phyloP scores from a whole-genome alignment of 2,797 vertebrate species.

The Lepilemur septentrionalis region DNA sequence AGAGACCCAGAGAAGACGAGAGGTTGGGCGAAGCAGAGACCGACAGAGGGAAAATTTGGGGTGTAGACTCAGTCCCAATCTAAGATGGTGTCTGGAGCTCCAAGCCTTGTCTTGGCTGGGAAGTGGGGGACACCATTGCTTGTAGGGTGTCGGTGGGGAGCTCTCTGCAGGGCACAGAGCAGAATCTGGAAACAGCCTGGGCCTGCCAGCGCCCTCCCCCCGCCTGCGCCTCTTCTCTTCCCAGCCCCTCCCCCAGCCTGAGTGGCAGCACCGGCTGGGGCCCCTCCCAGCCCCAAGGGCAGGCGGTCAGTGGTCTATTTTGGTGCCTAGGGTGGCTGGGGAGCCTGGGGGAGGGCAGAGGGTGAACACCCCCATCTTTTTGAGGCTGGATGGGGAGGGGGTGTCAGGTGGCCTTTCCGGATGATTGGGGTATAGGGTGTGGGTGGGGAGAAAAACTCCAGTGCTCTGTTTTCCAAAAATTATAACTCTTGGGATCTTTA shows the following conservation, averaged over 20 bases:
- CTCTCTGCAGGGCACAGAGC: background rate
- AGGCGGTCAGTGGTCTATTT: constrained; percentile 50
- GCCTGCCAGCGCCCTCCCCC: background rate
- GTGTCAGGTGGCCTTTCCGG: background rate
- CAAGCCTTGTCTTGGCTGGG: background rate
- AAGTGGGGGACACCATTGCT: background rate
- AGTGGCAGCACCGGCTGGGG: constrained; percentile 60
- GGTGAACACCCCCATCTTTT: background rate
- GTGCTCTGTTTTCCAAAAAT: background rate
- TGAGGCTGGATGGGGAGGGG: background rate
- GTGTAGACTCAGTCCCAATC: background rate
- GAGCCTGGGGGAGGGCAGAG: background rate
- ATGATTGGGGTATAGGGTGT: background rate
- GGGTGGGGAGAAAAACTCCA: background rate
- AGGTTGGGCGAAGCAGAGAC: background rate
- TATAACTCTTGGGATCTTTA: background rate
- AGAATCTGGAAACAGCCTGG: background rate
- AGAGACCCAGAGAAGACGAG: background rate
- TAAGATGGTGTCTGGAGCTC: background rate
- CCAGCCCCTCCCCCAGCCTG: background rate
- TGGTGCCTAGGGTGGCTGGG: background rate
- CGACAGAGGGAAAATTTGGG: background rate
- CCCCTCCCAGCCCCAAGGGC: constrained; percentile 13
- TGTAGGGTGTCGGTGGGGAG: background rate
- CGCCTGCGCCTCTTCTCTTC: no score